These are phyloP conservation scores for Spea hammondii DNA, from an alignment of 2,797 vertebrate species.

Conservation along the genomic window DNA sequence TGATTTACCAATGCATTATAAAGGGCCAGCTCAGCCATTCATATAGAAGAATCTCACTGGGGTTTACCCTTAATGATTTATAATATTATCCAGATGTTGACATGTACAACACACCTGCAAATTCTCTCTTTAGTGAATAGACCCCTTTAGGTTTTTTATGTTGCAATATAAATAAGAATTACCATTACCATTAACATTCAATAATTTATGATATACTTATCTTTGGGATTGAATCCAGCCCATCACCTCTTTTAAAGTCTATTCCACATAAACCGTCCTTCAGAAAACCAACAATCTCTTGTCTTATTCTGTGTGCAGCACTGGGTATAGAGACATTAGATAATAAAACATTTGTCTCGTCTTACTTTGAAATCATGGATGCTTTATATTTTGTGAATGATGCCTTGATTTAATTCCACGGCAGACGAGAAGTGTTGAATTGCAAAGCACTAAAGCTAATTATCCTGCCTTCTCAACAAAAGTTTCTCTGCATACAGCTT, in stretches of 20 bases:
- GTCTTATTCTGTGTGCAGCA: neutral
- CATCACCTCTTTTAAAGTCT: neutral
- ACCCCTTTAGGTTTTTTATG: no score
- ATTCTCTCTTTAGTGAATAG: no score
- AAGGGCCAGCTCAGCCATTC: no score
- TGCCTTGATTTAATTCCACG: conserved; percentile 7
- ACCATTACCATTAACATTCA: neutral
- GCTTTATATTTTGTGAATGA: conserved; percentile 1
- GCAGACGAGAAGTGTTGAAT: conserved; percentile 13
- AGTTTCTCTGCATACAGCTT: no score
- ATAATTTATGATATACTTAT: neutral
- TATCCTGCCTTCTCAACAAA: neutral
- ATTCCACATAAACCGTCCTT: neutral
- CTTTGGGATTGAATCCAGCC: no score
- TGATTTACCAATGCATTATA: no score
- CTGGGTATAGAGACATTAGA: neutral
- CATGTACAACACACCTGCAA: no score
- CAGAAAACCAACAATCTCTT: neutral
- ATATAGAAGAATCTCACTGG: no score
- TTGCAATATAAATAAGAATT: neutral
- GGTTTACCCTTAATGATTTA: no score
- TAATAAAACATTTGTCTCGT: conserved; percentile 6
- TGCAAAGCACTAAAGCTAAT: conserved; percentile 4
- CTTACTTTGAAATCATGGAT: neutral
- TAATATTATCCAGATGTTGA: no score